Conservation (phyloP, 1,140 invertebrate genomes). For the Nasonia vitripennis region DNA sequence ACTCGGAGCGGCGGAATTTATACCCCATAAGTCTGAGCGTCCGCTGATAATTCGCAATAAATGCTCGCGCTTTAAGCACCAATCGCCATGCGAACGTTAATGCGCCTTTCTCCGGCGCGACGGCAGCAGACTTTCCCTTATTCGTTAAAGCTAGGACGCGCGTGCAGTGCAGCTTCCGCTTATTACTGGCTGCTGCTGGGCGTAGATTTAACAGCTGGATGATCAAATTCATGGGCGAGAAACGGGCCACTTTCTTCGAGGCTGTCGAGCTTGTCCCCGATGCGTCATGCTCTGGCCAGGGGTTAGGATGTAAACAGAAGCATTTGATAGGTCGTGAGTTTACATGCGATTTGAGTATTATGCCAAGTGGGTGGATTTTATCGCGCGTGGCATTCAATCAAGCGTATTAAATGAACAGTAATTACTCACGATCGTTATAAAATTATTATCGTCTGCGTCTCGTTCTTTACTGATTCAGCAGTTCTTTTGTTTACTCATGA, state of each 20-base stretch:
- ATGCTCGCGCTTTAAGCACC: neutral
- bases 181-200: neutral
- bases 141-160: slow-evolving; percentile 15
- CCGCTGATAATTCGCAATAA: slow-evolving; percentile 32
- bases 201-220: neutral
- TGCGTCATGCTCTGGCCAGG: neutral
- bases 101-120: neutral
- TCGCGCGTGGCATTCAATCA: neutral
- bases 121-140: neutral
- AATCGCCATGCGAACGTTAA: slow-evolving; percentile 14
- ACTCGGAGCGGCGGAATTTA: neutral
- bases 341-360: neutral
- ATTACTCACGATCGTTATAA: no score
- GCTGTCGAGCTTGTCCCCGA: neutral
- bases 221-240: slow-evolving; percentile 26
- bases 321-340: neutral
- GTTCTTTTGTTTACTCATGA: no score
- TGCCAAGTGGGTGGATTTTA: neutral
- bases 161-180: neutral
- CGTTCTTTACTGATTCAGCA: no score
- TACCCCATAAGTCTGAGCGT: neutral
- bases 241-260: slow-evolving; percentile 16
- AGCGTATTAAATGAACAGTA: neutral
- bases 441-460: no score
- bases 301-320: neutral